Percentiles rank a stretch among this genome's conserved stretches.
Conservation (phyloP, 2,888 invertebrate genomes). For the Ischnura elegans region DNA sequence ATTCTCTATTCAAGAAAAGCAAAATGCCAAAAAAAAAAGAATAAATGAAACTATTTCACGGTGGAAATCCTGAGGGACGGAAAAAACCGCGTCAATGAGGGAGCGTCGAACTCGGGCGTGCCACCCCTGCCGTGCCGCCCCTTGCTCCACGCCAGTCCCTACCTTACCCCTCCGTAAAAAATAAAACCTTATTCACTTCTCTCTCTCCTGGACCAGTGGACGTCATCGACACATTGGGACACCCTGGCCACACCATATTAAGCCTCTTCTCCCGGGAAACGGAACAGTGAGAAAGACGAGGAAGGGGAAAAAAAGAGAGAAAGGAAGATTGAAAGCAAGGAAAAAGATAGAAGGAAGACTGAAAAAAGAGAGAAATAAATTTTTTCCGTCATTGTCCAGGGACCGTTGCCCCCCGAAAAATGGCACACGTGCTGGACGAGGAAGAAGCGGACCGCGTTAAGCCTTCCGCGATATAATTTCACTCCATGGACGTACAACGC, state of each 20-base stretch:
- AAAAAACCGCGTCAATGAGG: not conserved
- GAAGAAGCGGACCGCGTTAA: not conserved
- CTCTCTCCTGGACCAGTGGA: not conserved
- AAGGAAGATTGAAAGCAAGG: not conserved
- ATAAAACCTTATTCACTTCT: not conserved
- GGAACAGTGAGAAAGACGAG: not conserved
- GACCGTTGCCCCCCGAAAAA: not conserved
- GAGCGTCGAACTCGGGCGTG: conserved; percentile 10
- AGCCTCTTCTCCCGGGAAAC: not conserved
- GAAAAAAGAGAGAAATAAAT: too few relatives aligned
- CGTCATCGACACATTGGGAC: conserved; percentile 5
- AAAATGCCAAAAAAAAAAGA: too few relatives aligned
- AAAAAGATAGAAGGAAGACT: not conserved
- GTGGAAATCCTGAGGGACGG: not conserved
- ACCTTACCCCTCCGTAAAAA: not conserved
- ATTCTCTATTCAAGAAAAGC: too few relatives aligned
- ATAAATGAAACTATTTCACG: too few relatives aligned
- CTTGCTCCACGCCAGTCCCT: not conserved
- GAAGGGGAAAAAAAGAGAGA: not conserved
- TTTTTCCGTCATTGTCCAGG: not conserved
- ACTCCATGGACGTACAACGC: not conserved
- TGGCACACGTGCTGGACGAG: not conserved
- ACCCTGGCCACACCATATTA: not conserved
- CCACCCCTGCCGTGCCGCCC: not conserved
- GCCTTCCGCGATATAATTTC: not conserved